These are phyloP conservation scores for Anguilla pacifica DNA, from an alignment of 2,797 vertebrate species.

Conservation along the genomic window DNA sequence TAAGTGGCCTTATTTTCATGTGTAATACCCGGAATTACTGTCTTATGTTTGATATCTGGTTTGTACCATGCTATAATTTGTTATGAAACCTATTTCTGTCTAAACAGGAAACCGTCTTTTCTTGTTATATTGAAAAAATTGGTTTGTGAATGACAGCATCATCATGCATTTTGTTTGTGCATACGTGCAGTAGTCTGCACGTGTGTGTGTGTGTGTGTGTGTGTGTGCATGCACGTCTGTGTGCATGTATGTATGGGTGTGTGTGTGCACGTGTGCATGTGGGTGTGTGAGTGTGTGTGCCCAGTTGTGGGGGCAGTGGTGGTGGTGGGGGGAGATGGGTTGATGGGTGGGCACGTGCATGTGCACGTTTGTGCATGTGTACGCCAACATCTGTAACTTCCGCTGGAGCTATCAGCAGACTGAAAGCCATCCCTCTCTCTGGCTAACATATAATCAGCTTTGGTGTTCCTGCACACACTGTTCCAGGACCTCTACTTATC, in stretches of 20 bases:
- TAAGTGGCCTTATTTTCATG: neutral
- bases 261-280: neutral
- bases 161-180: neutral
- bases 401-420: neutral
- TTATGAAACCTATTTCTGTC: neutral
- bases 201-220: neutral
- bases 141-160: neutral
- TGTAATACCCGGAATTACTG: neutral
- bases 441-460: conserved; percentile 24
- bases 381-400: neutral
- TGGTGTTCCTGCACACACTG: neutral
- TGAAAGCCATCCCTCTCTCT: neutral
- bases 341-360: too few species aligned
- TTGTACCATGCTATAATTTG: neutral
- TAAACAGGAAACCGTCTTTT: neutral
- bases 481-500: conserved; percentile 14
- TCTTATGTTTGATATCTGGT: neutral
- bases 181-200: neutral
- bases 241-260: neutral
- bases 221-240: neutral
- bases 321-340: too few species aligned
- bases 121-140: neutral
- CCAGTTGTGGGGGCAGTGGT: neutral
- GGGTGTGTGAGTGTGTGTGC: neutral
- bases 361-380: neutral